phyloP scores from a whole-genome alignment of 2,888 invertebrate species.

The Drosophila falleni region DNA sequence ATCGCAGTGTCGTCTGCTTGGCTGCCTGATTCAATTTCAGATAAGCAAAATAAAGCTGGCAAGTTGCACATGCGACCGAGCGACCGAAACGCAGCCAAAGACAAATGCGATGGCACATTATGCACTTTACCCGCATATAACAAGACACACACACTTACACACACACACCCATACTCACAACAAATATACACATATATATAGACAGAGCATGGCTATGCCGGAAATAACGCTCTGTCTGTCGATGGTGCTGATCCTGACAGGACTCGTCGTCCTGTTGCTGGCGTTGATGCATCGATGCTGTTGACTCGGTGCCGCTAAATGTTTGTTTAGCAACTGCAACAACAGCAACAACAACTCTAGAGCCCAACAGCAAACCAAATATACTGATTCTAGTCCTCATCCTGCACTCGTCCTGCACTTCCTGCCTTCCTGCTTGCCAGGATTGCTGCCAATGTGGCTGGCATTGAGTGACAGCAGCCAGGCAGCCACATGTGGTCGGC shows the following conservation, averaged over 20 bases:
- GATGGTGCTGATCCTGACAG: slow-evolving; percentile 25
- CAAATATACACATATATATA: neutral
- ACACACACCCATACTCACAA: slow-evolving; percentile 4
- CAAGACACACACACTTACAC: slow-evolving; percentile 41
- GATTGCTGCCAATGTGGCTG: slow-evolving; percentile 20
- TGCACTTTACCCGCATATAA: slow-evolving; percentile 75
- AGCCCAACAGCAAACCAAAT: slow-evolving; percentile 34
- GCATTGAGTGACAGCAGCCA: slow-evolving; percentile 66
- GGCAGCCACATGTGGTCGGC: slow-evolving; percentile 64
- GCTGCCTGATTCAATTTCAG: slow-evolving; percentile 81
- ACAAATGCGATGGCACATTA: slow-evolving; percentile 78
- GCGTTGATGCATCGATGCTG: slow-evolving; percentile 78
- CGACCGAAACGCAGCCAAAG: slow-evolving; percentile 53
- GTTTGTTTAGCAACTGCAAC: slow-evolving; percentile 79
- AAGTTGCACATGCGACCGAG: slow-evolving; percentile 66
- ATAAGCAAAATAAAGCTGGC: slow-evolving; percentile 79
- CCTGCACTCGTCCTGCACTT: slow-evolving; percentile 2
- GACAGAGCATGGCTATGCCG: slow-evolving; percentile 34
- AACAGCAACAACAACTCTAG: slow-evolving; percentile 28
- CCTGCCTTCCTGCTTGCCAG: neutral
- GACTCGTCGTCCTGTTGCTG: slow-evolving; percentile 48
- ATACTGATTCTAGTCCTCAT: slow-evolving; percentile 22
- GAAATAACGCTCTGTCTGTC: slow-evolving; percentile 72
- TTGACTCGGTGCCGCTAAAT: slow-evolving; percentile 76
- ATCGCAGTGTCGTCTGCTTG: slow-evolving; percentile 62